Conservation (phyloP, 2,888 invertebrate species). For the Diogma glabrata region DNA sequence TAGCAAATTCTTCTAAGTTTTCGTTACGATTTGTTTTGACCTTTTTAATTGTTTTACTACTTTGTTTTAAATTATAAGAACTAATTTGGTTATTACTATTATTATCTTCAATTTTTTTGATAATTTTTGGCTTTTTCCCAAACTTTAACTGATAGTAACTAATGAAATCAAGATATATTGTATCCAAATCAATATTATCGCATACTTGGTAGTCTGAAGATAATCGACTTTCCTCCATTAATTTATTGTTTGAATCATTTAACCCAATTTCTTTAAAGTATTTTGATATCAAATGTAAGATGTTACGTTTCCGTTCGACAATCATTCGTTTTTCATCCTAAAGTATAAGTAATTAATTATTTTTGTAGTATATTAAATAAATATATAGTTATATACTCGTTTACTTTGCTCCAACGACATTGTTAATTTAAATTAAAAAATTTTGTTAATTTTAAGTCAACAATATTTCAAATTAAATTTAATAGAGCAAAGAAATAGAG, state of each 20-base stretch:
- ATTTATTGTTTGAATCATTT: constrained; percentile 47
- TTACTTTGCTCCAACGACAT: too few relatives aligned
- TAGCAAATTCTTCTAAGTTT: too few relatives aligned
- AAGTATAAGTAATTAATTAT: too few relatives aligned
- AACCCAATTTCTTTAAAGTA: constrained; percentile 57
- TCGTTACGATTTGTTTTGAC: too few relatives aligned
- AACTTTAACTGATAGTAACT: constrained; percentile 77
- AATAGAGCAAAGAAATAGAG: too few relatives aligned
- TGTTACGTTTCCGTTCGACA: constrained; percentile 34
- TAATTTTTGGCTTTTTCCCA: constrained; percentile 74
- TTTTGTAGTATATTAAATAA: too few relatives aligned
- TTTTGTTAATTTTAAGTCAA: too few relatives aligned
- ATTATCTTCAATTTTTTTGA: constrained; percentile 36
- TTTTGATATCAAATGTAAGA: constrained; percentile 52
- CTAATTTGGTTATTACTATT: constrained; percentile 9
- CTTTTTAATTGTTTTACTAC: too few relatives aligned
- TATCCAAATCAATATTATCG: constrained; percentile 84
- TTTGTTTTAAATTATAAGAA: too few relatives aligned
- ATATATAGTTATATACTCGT: too few relatives aligned
- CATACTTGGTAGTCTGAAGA: constrained; percentile 59
- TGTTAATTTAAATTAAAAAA: too few relatives aligned
- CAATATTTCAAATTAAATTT: too few relatives aligned
- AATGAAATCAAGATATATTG: constrained; percentile 79
- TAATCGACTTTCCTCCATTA: constrained; percentile 62
- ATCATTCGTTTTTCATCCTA: constrained; percentile 12